Evolutionary conservation across 2,797 vertebrate species (phyloP).

Genomic region (Anolis apletophallus): DNA sequence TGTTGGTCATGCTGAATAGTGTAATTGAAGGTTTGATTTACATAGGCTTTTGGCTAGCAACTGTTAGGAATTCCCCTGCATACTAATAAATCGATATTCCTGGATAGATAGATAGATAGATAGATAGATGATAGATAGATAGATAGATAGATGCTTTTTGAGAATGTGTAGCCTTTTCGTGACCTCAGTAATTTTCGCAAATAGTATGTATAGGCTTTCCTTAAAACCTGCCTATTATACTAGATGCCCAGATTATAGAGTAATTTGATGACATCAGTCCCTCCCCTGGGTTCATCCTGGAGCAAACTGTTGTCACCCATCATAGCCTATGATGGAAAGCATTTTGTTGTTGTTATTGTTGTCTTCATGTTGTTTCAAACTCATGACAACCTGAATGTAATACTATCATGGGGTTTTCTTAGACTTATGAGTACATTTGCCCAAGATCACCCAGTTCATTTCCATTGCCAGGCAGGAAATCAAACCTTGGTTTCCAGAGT

Average conservation of each 20-base stretch:
- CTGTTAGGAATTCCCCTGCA: not conserved
- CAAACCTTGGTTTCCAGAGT: no score
- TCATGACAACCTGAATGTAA: no score
- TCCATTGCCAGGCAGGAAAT: no score
- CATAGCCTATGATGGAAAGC: not conserved
- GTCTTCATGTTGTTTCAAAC: no score
- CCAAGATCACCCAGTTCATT: no score
- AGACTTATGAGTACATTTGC: no score
- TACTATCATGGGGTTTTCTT: no score
- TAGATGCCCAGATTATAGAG: slow-evolving; percentile 35
- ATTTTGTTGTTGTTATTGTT: no score
- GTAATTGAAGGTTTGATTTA: not conserved
- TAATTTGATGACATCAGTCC: slow-evolving; percentile 11
- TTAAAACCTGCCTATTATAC: slow-evolving; percentile 43
- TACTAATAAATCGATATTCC: not conserved
- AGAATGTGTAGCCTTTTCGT: slow-evolving; percentile 10
- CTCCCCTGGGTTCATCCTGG: slow-evolving; percentile 26
- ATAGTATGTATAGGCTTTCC: slow-evolving; percentile 21
- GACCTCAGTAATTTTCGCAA: slow-evolving; percentile 23
- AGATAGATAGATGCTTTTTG: not conserved
- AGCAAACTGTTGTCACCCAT: not conserved
- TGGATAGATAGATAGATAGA: no score
- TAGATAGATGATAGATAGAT: no score
- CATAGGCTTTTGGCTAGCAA: not conserved
- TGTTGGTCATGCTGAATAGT: not conserved